Base-by-base conservation (phyloP, 1,140 invertebrate genomes). In the Drosophila sturtevanti region DNA sequence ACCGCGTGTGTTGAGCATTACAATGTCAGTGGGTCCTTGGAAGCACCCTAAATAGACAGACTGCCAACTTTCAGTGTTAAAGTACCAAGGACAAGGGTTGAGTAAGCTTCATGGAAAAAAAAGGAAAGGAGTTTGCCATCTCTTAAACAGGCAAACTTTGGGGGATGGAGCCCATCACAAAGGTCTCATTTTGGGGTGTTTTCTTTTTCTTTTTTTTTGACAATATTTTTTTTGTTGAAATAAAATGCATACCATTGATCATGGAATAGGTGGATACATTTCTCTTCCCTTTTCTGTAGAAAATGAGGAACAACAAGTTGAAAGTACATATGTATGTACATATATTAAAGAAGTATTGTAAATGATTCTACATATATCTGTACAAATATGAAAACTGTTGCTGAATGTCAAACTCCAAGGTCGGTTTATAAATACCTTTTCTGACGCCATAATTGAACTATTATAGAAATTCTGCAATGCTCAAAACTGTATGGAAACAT, bases 11-110 rank as follows among this genome's bases (percentile, higher is more conserved):
- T 68, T 71, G 82, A 77, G 73, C 85, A 87, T 87, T 87, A 87
- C 84, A 87, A 87, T 87, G 84, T 87, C 79, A 87, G 31, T 87
- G 69, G 84, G 84, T 87, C 84, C 85, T 89, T 89, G 84, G 79
- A 87, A 87, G 84, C 84, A 87, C 84, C 84, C 84, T 73, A 77
- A 77, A 68, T 7, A 41, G 31, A 27, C 58, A 24, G 35, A 10
- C 52, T 54, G 34, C 31, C 10, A 22, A 22, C 7, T 48, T 18
- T 18, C 34, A 71, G 54, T 72, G 76, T 48, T 69, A 63, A 79
- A 81, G 54, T 52, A 18, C 58, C 79, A 82, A 82, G 79, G 76
- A 89, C 84, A 87, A 72, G 84, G 84, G 84, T 89, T 89, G 84
- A 89, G 79, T 63, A 63, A 44, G 22, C 62, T 41, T 52, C 12